A percentile compares a stretch with the other conserved stretches of the same genome.
These are phyloP conservation scores for Datnioides undecimradiatus DNA, from an alignment of 2,113 vertebrate species.

Conservation along the genomic window DNA sequence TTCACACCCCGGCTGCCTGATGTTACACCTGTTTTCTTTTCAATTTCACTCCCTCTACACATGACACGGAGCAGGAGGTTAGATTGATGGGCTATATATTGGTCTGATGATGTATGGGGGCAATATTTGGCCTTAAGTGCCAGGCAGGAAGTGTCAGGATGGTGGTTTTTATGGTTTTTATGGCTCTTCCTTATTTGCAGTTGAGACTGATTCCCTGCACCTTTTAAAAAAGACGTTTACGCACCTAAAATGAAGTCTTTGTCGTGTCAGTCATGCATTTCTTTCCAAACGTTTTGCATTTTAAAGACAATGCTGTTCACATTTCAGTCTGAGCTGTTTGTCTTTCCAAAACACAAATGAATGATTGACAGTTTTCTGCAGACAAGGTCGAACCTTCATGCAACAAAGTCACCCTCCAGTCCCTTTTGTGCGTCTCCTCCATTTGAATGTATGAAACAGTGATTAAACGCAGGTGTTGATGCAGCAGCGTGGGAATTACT, in stretches of 20 bases:
- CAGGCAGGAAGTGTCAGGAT: neutral
- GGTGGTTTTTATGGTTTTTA: slow-evolving; percentile 1
- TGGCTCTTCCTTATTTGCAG: neutral
- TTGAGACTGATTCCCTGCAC: neutral
- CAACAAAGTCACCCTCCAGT: neutral
- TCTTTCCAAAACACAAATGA: neutral
- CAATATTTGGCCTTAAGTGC: slow-evolving; percentile 26
- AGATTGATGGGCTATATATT: neutral
- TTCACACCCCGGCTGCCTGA: slow-evolving; percentile 29
- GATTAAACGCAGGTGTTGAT: slow-evolving; percentile 30
- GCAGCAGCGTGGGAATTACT: slow-evolving; percentile 5
- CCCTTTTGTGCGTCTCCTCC: neutral
- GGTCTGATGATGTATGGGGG: neutral
- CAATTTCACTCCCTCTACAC: neutral
- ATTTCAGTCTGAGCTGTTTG: neutral
- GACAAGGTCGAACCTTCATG: neutral
- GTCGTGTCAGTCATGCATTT: neutral
- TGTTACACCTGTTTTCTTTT: neutral
- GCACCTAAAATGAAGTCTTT: neutral
- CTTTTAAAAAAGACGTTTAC: neutral
- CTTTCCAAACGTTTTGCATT: neutral
- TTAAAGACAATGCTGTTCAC: neutral
- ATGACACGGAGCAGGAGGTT: neutral
- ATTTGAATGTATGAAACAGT: neutral
- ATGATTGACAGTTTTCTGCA: neutral